Evolutionary conservation across 1,140 invertebrate species (phyloP).

Genomic region (Eulimnadia texana): DNA sequence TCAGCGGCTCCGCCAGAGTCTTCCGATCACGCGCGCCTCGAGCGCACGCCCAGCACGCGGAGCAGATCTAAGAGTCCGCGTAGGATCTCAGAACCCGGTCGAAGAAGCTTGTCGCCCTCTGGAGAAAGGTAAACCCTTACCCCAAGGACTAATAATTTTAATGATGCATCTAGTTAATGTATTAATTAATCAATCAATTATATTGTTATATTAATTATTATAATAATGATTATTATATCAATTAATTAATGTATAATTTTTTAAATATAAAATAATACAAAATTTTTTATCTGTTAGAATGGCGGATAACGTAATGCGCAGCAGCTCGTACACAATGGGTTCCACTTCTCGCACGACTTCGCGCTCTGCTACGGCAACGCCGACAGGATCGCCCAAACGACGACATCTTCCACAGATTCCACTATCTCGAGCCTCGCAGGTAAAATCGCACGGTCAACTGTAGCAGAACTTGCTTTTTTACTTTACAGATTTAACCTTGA

Average conservation of each 20-base stretch:
- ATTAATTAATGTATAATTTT: no score
- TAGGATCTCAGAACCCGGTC: conserved; percentile 41
- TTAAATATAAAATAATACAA: no score
- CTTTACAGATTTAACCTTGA: no score
- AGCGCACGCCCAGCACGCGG: conserved; percentile 30
- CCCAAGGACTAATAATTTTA: no score
- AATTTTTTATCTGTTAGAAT: no score
- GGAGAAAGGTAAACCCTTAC: conserved; percentile 47
- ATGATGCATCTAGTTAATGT: no score
- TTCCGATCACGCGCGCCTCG: conserved; percentile 1
- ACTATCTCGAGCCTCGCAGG: conserved; percentile 20
- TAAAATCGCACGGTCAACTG: not conserved
- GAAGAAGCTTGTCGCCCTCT: conserved; percentile 57
- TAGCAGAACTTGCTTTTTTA: no score
- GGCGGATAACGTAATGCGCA: conserved; percentile 16
- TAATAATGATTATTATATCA: no score
- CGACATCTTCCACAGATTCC: conserved; percentile 86
- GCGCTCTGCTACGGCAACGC: conserved; percentile 77
- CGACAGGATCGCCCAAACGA: conserved; percentile 87
- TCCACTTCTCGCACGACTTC: conserved; percentile 38
- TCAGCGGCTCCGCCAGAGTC: conserved; percentile 57
- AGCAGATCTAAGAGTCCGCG: conserved; percentile 32
- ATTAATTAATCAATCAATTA: no score
- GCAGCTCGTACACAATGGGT: conserved; percentile 7
- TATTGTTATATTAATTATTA: no score